Evolutionary conservation across 2,888 invertebrate genomes (phyloP).

Genomic region (Drosophila macrospina): DNA sequence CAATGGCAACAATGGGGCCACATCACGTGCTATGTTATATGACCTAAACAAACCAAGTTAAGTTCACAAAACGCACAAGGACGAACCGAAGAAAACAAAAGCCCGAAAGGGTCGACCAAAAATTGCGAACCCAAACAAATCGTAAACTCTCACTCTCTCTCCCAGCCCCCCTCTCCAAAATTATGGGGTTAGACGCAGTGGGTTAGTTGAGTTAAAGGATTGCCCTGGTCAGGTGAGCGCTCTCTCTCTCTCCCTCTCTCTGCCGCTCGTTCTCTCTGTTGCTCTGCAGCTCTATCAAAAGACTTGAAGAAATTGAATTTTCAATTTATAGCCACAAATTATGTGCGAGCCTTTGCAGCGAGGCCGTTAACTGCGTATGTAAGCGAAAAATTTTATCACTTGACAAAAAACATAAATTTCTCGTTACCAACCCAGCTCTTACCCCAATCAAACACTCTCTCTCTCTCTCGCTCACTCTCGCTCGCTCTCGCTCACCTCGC

Average conservation of each 20-base stretch:
- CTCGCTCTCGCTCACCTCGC: neutral
- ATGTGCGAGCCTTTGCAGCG: slow-evolving; percentile 49
- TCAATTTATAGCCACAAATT: slow-evolving; percentile 81
- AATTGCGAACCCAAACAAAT: slow-evolving; percentile 73
- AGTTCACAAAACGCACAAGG: slow-evolving; percentile 23
- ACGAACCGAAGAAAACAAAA: slow-evolving; percentile 31
- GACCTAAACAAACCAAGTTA: slow-evolving; percentile 57
- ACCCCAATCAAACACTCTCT: slow-evolving; percentile 37
- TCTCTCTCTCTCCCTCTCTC: neutral
- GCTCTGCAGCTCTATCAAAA: slow-evolving; percentile 18
- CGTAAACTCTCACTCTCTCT: slow-evolving; percentile 61
- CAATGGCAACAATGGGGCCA: slow-evolving; percentile 34
- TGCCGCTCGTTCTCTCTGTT: neutral
- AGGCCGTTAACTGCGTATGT: slow-evolving; percentile 73
- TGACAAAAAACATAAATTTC: slow-evolving; percentile 82
- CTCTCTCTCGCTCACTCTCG: too few species aligned
- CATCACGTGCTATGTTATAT: slow-evolving; percentile 55
- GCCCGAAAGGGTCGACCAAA: slow-evolving; percentile 41
- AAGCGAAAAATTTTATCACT: slow-evolving; percentile 83
- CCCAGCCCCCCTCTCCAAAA: neutral
- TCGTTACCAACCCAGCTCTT: slow-evolving; percentile 46
- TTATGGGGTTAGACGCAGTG: neutral
- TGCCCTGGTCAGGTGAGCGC: slow-evolving; percentile 29
- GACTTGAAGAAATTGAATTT: slow-evolving; percentile 80
- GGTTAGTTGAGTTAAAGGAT: slow-evolving; percentile 3